Evolutionary conservation across 2,797 vertebrate species (phyloP).

Genomic region (Coregonus ussuriensis): DNA sequence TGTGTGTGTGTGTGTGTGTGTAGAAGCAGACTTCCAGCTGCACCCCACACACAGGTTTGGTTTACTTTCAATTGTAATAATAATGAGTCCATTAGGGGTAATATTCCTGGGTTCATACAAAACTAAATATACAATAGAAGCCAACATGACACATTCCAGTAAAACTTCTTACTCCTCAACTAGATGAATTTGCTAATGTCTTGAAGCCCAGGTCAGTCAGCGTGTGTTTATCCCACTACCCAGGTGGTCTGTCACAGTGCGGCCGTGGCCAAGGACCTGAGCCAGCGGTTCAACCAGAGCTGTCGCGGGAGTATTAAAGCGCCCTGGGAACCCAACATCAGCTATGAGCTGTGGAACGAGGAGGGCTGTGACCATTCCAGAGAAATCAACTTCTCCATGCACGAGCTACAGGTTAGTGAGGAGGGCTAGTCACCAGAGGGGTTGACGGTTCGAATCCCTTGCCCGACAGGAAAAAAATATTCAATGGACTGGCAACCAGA

Average conservation of each 20-base stretch:
- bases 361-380: slow-evolving; percentile 85
- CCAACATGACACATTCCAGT: no score
- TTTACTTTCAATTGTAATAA: no score
- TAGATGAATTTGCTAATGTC: no score
- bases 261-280: slow-evolving; percentile 77
- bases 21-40: neutral
- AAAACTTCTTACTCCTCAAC: no score
- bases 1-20: neutral
- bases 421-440: neutral
- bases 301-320: slow-evolving; percentile 72
- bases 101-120: no score
- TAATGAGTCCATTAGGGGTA: no score
- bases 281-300: slow-evolving; percentile 79
- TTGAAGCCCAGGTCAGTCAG: no score
- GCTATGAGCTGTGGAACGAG: slow-evolving; percentile 88
- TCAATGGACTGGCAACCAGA: neutral
- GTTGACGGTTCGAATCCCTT: neutral
- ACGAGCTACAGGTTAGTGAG: slow-evolving; percentile 72
- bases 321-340: slow-evolving; percentile 78
- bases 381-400: slow-evolving; percentile 93
- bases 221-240: slow-evolving; percentile 36
- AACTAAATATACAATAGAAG: neutral
- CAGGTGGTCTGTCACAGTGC: slow-evolving; percentile 86
- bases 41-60: neutral
- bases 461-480: neutral